phyloP scores from a whole-genome alignment of 2,113 vertebrate species.

The Addax nasomaculatus region DNA sequence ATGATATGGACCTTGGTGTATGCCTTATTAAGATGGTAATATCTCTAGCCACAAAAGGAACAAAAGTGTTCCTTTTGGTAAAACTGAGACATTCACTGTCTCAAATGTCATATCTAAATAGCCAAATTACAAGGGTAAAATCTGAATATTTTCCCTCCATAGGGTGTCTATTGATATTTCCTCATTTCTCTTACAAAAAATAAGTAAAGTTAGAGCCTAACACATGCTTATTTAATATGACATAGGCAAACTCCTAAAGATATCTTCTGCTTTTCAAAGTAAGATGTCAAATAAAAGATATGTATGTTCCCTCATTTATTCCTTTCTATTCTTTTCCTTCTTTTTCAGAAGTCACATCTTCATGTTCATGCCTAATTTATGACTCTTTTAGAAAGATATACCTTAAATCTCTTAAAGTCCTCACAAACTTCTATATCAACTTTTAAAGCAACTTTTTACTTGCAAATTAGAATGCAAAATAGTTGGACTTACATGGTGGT shows the following conservation, averaged over 20 bases:
- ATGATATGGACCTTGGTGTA: accelerated
- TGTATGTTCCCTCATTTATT: not conserved
- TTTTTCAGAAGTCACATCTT: not conserved
- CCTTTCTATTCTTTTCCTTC: not conserved
- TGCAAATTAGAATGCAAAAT: constrained; percentile 67
- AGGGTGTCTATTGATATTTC: not conserved
- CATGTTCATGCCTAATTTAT: constrained; percentile 28
- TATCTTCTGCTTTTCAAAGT: not conserved
- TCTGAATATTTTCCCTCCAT: not conserved
- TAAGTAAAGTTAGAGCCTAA: not conserved
- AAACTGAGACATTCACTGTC: not conserved
- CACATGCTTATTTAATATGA: not conserved
- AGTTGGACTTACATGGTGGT: constrained; percentile 40
- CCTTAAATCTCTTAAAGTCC: not conserved
- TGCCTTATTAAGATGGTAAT: not conserved
- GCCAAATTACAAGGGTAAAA: not conserved
- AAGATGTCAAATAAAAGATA: not conserved
- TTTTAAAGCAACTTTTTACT: constrained; percentile 63
- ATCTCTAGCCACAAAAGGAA: not conserved
- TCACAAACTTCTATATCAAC: not conserved
- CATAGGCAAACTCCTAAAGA: not conserved
- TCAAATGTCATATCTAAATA: not conserved
- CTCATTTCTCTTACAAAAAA: not conserved
- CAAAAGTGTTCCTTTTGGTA: not conserved
- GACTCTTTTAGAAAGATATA: constrained; percentile 31